Evolutionary conservation across 2,888 invertebrate species (phyloP).

Genomic region (Lysandra coridon): DNA sequence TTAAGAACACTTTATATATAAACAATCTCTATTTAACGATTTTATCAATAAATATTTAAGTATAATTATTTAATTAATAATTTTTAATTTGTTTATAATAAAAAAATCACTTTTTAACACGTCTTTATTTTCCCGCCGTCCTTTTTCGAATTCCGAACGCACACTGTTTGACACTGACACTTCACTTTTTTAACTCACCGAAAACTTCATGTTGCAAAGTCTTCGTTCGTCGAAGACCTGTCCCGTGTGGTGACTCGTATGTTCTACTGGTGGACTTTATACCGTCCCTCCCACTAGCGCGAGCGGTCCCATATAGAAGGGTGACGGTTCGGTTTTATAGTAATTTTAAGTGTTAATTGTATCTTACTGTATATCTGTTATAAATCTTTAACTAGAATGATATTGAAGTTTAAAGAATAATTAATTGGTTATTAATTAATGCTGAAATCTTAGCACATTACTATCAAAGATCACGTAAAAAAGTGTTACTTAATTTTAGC

Average conservation of each 20-base stretch:
- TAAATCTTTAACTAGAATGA: constrained; percentile 42
- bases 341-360: constrained; percentile 70
- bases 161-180: constrained; percentile 42
- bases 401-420: background rate
- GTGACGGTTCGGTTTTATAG: constrained; percentile 52
- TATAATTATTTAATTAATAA: background rate
- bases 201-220: constrained; percentile 77
- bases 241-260: constrained; percentile 58
- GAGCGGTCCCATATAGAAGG: constrained; percentile 52
- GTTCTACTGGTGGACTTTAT: constrained; percentile 61
- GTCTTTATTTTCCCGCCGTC: constrained; percentile 9
- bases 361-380: constrained; percentile 50
- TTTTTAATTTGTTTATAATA: background rate
- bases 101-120: background rate
- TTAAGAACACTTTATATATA: background rate
- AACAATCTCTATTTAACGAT: background rate
- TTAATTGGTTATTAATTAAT: background rate
- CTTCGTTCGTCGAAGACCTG: constrained; percentile 78
- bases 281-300: constrained; percentile 72
- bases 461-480: background rate
- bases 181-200: constrained; percentile 64
- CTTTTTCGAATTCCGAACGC: constrained; percentile 31
- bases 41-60: background rate
- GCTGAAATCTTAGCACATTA: background rate
- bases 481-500: background rate